A percentile compares a stretch with the other conserved stretches of the same genome.
Conservation (phyloP, 2,113 vertebrate genomes). For the Alosa alosa region DNA sequence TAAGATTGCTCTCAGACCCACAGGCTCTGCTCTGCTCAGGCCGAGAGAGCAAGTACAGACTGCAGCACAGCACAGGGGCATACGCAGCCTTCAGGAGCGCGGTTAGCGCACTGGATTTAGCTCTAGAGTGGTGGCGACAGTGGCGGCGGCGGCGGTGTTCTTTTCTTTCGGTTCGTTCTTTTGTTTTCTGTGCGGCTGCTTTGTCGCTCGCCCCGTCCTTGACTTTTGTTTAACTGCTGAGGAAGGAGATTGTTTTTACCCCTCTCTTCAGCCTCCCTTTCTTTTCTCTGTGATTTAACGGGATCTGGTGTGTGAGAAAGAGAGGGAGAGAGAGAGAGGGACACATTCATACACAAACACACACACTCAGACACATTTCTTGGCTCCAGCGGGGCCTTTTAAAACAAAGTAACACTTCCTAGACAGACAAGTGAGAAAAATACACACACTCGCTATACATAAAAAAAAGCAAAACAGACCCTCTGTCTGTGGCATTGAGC, state of each 20-base stretch:
- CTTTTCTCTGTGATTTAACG: background rate
- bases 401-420: background rate
- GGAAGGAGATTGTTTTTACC: background rate
- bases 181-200: background rate
- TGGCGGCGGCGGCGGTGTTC: background rate
- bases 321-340: background rate
- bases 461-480: background rate
- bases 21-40: background rate
- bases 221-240: background rate
- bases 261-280: background rate
- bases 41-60: too few species aligned
- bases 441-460: background rate
- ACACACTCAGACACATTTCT: background rate
- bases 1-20: background rate
- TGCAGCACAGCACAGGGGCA: background rate
- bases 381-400: background rate
- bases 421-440: constrained; percentile 1
- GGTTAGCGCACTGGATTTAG: background rate
- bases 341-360: background rate
- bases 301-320: background rate
- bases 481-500: background rate
- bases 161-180: background rate
- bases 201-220: background rate
- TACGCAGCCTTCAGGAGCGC: too few species aligned
- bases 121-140: background rate